Percentiles rank a stretch among this genome's conserved stretches.
Conservation (phyloP, 2,888 invertebrate species). For the Pandemis cinnamomeana region DNA sequence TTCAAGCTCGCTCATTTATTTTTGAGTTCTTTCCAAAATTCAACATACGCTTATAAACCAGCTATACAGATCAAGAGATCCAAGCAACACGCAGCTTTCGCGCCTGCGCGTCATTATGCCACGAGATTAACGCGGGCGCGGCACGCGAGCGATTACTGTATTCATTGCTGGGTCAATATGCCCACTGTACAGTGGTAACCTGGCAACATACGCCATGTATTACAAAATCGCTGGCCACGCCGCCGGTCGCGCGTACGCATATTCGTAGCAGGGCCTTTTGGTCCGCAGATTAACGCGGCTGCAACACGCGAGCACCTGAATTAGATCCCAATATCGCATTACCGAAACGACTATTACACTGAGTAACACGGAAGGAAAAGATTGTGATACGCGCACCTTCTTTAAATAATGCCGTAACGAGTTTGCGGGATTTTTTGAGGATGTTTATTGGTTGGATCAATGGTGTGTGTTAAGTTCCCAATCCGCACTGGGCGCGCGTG, state of each 20-base stretch:
- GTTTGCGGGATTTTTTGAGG: neutral
- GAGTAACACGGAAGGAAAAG: slow-evolving; percentile 31
- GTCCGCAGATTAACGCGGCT: slow-evolving; percentile 32
- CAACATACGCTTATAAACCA: neutral
- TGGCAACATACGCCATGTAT: neutral
- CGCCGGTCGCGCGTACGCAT: neutral
- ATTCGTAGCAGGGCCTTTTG: neutral
- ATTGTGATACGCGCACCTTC: slow-evolving; percentile 3
- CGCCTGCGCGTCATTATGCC: slow-evolving; percentile 34
- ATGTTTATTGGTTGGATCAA: neutral
- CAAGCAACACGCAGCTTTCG: slow-evolving; percentile 25
- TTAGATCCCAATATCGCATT: slow-evolving; percentile 39
- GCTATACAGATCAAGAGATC: slow-evolving; percentile 13
- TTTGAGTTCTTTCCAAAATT: neutral
- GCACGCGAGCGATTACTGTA: slow-evolving; percentile 23
- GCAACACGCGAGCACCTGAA: slow-evolving; percentile 37
- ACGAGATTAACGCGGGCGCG: slow-evolving; percentile 30
- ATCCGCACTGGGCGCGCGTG: too few relatives aligned
- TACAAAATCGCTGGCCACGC: neutral
- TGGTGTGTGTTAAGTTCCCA: too few relatives aligned
- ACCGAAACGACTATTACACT: slow-evolving; percentile 38
- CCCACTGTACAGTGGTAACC: neutral
- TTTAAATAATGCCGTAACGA: neutral
- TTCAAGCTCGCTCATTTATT: neutral
- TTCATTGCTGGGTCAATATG: neutral